Evolutionary conservation across 2,113 vertebrate genomes (phyloP).

Genomic region (Panthera leo): DNA sequence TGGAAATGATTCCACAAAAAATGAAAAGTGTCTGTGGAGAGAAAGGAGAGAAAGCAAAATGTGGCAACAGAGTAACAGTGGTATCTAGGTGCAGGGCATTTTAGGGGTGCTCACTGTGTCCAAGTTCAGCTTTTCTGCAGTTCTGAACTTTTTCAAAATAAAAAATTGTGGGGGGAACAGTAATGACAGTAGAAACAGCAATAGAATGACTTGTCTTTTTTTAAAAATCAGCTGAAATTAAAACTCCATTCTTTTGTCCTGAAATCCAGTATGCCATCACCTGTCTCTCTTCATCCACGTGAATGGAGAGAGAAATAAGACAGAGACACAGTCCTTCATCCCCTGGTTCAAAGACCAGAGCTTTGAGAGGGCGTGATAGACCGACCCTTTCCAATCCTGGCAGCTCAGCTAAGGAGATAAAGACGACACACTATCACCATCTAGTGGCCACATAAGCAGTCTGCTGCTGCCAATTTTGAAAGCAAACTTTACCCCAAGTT

Average conservation of each 20-base stretch:
- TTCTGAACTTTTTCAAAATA: not conserved
- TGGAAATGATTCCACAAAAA: not conserved
- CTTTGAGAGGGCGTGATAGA: accelerated
- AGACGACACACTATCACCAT: not conserved
- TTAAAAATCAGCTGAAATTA: not conserved
- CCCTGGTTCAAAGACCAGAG: not conserved
- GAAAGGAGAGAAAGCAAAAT: not conserved
- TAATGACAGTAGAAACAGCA: not conserved
- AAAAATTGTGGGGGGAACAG: not conserved
- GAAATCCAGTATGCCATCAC: not conserved
- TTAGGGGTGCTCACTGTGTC: no score
- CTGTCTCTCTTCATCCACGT: not conserved
- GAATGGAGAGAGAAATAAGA: not conserved
- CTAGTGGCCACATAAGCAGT: constrained; percentile 9
- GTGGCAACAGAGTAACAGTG: not conserved
- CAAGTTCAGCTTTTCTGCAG: not conserved
- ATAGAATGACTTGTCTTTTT: not conserved
- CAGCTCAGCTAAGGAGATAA: accelerated
- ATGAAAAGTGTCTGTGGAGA: not conserved
- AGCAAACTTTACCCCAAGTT: not conserved
- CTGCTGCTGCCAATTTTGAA: not conserved
- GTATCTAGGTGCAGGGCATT: not conserved
- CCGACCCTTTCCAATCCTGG: not conserved
- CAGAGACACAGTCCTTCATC: not conserved
- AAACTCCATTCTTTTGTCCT: not conserved